Percentiles rank a stretch among this genome's conserved stretches.
phyloP scores from a whole-genome alignment of 2,797 vertebrate species.

The Staurois parvus region DNA sequence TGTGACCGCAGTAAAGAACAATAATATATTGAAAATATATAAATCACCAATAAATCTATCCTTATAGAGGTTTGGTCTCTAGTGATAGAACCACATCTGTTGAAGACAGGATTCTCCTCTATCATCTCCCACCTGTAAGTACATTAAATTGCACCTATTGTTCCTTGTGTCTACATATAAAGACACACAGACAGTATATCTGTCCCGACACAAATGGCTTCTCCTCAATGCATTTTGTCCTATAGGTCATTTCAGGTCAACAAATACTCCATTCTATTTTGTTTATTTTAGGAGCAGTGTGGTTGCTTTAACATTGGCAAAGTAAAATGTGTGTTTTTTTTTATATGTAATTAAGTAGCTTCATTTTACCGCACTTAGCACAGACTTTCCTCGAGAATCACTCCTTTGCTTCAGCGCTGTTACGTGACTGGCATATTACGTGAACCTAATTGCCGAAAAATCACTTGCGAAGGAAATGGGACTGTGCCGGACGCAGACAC shows the following conservation, averaged over 20 bases:
- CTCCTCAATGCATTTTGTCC: neutral
- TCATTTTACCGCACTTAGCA: slow-evolving; percentile 58
- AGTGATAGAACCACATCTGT: too few relatives aligned
- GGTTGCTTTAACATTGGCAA: slow-evolving; percentile 17
- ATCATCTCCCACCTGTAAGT: too few relatives aligned
- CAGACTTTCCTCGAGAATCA: slow-evolving; percentile 46
- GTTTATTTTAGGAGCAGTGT: slow-evolving; percentile 1
- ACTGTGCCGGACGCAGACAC: neutral
- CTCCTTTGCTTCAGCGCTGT: slow-evolving; percentile 36
- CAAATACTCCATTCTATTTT: neutral
- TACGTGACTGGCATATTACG: slow-evolving; percentile 45
- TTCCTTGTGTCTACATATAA: too few relatives aligned
- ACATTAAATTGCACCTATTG: too few relatives aligned
- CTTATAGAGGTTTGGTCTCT: too few relatives aligned
- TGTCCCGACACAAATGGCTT: neutral
- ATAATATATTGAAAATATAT: too few relatives aligned
- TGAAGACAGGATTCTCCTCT: too few relatives aligned
- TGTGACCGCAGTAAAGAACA: too few relatives aligned
- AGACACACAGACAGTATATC: too few relatives aligned
- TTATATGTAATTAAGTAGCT: slow-evolving; percentile 50
- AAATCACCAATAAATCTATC: too few relatives aligned
- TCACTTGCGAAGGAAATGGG: slow-evolving; percentile 35
- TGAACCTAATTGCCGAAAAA: slow-evolving; percentile 38
- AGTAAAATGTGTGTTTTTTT: slow-evolving; percentile 44
- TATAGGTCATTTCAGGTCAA: slow-evolving; percentile 17